Evolutionary conservation across 2,113 vertebrate species (phyloP).

Genomic region (Brachionichthys hirsutus): DNA sequence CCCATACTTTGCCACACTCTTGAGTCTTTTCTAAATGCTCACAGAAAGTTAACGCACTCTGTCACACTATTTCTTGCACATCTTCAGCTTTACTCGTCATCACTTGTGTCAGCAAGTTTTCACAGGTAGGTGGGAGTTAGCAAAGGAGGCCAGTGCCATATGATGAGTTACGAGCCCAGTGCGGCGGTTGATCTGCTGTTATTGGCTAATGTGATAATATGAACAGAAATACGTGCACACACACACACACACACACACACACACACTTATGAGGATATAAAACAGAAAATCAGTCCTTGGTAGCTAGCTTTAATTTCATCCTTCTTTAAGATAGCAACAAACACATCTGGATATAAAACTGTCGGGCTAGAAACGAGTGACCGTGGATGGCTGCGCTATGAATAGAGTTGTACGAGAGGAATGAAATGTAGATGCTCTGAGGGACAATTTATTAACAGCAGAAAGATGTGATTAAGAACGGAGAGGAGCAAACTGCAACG

Average conservation of each 20-base stretch:
- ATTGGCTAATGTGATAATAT: conserved; percentile 16
- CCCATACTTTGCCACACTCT: too few relatives aligned
- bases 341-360: too few relatives aligned
- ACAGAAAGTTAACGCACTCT: too few relatives aligned
- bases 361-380: too few relatives aligned
- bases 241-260: conserved; percentile 4
- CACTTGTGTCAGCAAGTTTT: conserved; percentile 52
- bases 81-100: conserved; percentile 39
- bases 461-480: conserved; percentile 11
- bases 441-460: conserved; percentile 1
- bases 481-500: conserved; percentile 3
- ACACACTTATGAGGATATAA: too few relatives aligned
- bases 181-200: conserved; percentile 49
- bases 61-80: conserved; percentile 20
- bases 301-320: too few relatives aligned
- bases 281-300: too few relatives aligned
- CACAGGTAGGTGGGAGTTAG: conserved; percentile 50
- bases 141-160: conserved; percentile 34
- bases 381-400: too few relatives aligned
- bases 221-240: conserved; percentile 28
- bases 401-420: conserved; percentile 13
- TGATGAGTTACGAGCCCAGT: conserved; percentile 51
- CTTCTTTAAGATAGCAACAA: too few relatives aligned
- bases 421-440: conserved; percentile 27
- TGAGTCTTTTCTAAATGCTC: too few relatives aligned